A percentile compares a stretch with the other conserved stretches of the same genome.
Evolutionary conservation across 2,888 invertebrate species (phyloP).

Genomic region (Leptinotarsa peninsularis): DNA sequence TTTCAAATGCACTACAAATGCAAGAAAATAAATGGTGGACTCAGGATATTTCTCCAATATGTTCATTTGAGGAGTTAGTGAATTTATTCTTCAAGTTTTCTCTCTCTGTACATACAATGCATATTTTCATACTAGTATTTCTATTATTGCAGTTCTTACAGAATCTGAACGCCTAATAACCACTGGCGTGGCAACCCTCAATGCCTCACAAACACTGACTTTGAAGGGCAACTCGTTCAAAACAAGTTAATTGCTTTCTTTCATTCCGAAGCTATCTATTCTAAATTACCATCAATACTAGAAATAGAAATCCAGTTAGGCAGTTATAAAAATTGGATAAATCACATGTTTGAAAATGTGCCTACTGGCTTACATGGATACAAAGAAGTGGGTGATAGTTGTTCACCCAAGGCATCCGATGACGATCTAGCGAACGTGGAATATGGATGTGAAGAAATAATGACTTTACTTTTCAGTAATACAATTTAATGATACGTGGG

Average conservation of each 20-base stretch:
- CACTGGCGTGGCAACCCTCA: neutral
- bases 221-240: conserved; percentile 26
- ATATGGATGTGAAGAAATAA: too few relatives aligned
- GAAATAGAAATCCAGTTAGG: conserved; percentile 43
- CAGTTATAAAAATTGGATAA: conserved; percentile 40
- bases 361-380: conserved; percentile 23
- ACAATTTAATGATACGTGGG: too few relatives aligned
- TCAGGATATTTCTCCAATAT: too few relatives aligned
- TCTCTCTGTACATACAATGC: too few relatives aligned
- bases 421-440: too few relatives aligned
- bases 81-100: too few relatives aligned
- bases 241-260: conserved; percentile 18
- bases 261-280: conserved; percentile 16
- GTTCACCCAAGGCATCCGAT: too few relatives aligned
- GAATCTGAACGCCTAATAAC: neutral
- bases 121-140: neutral
- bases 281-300: conserved; percentile 31
- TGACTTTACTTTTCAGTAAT: too few relatives aligned
- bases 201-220: neutral
- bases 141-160: neutral
- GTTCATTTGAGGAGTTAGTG: too few relatives aligned
- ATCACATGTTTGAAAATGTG: conserved; percentile 52
- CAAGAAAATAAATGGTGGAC: too few relatives aligned
- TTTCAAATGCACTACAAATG: too few relatives aligned
- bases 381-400: neutral